These are phyloP conservation scores for Glaucidium brasilianum DNA, from an alignment of 2,113 vertebrate genomes.

Conservation along the genomic window DNA sequence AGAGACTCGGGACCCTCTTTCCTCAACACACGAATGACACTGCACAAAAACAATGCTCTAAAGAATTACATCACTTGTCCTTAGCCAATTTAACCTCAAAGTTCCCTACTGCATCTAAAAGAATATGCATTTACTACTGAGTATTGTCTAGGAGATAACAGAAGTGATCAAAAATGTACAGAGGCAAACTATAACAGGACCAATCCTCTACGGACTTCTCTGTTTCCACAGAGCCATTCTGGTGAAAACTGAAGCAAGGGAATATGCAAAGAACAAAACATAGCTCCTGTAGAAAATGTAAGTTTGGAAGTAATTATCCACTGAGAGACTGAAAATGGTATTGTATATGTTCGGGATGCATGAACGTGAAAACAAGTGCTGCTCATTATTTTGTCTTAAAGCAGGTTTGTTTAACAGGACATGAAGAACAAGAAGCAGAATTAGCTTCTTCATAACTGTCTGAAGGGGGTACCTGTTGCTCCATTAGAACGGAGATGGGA, in stretches of 20 bases:
- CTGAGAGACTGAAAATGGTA: background rate
- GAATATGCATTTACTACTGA: background rate
- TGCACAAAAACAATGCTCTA: background rate
- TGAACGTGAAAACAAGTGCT: background rate
- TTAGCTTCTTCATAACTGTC: background rate
- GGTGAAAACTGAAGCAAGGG: background rate
- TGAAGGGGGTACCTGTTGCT: background rate
- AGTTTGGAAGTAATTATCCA: background rate
- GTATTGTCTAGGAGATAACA: background rate
- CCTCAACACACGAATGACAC: background rate
- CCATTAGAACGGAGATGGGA: background rate
- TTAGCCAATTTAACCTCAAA: background rate
- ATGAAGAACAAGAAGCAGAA: background rate
- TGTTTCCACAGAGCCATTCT: background rate
- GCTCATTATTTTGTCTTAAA: background rate
- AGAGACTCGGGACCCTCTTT: background rate
- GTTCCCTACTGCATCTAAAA: background rate
- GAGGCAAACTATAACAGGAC: background rate
- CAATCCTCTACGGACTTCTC: background rate
- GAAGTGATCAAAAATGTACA: background rate
- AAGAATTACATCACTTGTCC: background rate
- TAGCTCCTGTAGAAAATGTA: background rate
- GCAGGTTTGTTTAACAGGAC: background rate
- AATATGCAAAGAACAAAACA: background rate
- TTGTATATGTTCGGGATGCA: background rate